Conservation (phyloP, 2,113 vertebrate species). For the Micronycteris hirsuta region DNA sequence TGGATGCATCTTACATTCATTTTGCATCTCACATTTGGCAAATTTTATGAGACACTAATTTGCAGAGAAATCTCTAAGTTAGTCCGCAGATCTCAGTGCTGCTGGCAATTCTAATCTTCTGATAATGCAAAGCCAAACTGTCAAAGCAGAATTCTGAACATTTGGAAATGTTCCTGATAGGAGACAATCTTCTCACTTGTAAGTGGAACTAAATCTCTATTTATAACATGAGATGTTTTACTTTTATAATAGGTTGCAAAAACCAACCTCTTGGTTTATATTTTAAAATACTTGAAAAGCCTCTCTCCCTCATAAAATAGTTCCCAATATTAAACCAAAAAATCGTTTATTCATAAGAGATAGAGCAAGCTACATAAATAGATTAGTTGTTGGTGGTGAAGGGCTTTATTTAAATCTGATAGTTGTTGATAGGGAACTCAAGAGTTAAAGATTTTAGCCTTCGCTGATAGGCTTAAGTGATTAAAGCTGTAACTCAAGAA, state of each 20-base stretch:
- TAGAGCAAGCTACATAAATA: background rate
- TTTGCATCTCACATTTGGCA: conserved; percentile 25
- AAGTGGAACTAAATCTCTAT: background rate
- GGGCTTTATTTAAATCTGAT: background rate
- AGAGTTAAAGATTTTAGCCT: no score
- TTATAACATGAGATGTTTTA: background rate
- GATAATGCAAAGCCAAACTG: background rate
- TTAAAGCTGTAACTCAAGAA: no score
- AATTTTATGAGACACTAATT: background rate
- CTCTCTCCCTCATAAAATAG: background rate
- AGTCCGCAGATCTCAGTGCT: background rate
- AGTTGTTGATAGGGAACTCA: background rate
- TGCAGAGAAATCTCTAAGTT: conserved; percentile 42
- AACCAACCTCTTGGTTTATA: background rate
- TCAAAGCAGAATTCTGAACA: background rate
- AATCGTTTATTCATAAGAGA: background rate
- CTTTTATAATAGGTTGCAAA: background rate
- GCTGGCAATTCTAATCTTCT: background rate
- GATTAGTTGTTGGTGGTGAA: background rate
- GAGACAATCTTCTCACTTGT: background rate
- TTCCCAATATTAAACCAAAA: background rate
- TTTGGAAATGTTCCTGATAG: background rate
- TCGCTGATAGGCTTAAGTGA: no score
- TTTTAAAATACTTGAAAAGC: conserved; percentile 26
- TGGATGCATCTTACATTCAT: background rate